phyloP scores from a whole-genome alignment of 2,888 invertebrate species.

The Eurois occulta region DNA sequence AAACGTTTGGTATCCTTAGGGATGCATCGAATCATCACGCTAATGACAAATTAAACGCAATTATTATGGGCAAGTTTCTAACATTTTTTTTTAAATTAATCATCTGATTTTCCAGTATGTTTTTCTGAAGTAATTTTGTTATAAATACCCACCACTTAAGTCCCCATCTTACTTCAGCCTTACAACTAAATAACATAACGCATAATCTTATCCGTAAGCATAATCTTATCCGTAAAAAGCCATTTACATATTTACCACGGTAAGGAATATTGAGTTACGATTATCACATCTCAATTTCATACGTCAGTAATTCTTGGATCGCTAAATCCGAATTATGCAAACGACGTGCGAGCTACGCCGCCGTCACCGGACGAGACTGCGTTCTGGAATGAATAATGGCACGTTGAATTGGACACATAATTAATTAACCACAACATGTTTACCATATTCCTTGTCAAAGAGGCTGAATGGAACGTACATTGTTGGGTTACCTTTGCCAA shows the following conservation, averaged over 20 bases:
- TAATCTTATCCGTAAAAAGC: constrained; percentile 23
- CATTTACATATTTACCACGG: constrained; percentile 42
- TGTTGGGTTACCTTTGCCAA: constrained; percentile 16
- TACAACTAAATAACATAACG: constrained; percentile 12
- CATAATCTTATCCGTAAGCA: constrained; percentile 1
- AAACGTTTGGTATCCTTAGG: background rate
- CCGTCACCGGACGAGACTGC: constrained; percentile 38
- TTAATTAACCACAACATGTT: constrained; percentile 55
- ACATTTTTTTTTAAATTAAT: background rate
- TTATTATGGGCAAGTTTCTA: background rate
- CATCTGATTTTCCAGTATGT: background rate
- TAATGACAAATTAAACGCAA: background rate
- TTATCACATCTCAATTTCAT: constrained; percentile 58
- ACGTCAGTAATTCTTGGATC: constrained; percentile 57
- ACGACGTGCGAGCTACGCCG: constrained; percentile 47
- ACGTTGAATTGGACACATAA: constrained; percentile 53
- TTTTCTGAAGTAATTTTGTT: background rate
- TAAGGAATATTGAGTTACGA: constrained; percentile 48
- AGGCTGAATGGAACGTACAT: constrained; percentile 33
- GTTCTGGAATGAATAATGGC: constrained; percentile 55
- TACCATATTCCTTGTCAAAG: constrained; percentile 33
- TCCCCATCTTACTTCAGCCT: constrained; percentile 7
- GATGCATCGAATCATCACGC: background rate
- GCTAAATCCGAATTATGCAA: constrained; percentile 65
- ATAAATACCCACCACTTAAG: background rate